Evolutionary conservation across 1,140 invertebrate genomes (phyloP).

Genomic region (Geopemphigus sp.): DNA sequence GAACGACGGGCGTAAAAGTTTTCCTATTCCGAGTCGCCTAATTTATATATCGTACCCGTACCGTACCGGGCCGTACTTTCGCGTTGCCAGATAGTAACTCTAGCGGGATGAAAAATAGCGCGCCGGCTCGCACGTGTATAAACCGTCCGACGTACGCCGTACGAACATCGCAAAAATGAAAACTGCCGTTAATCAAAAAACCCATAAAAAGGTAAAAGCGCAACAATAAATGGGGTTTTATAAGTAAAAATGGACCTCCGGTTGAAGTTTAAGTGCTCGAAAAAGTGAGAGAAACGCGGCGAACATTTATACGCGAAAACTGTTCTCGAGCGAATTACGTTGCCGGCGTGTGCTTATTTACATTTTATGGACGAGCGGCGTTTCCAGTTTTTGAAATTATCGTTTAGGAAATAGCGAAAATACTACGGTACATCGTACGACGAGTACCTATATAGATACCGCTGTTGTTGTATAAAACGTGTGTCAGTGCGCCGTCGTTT

Average conservation of each 20-base stretch:
- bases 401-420: no score
- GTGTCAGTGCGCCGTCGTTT: no score
- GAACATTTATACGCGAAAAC: constrained; percentile 24
- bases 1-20: constrained; percentile 32
- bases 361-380: not conserved
- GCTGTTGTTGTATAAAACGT: no score
- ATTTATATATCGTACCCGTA: constrained; percentile 31
- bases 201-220: constrained; percentile 39
- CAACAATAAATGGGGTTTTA: constrained; percentile 38
- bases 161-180: constrained; percentile 36
- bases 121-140: constrained; percentile 1
- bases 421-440: no score
- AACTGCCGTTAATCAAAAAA: constrained; percentile 45
- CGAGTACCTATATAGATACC: no score
- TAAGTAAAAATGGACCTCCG: constrained; percentile 25
- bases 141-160: no score
- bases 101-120: constrained; percentile 38
- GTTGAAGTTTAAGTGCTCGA: constrained; percentile 36
- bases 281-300: constrained; percentile 27
- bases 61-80: constrained; percentile 9
- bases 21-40: constrained; percentile 24
- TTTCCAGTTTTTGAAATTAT: not conserved
- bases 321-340: not conserved
- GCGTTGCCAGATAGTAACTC: constrained; percentile 21
- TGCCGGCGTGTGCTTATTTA: constrained; percentile 13